A percentile compares a stretch with the other conserved stretches of the same genome.
phyloP scores from a whole-genome alignment of 1,140 invertebrate species.

The Probaryconus sp. region DNA sequence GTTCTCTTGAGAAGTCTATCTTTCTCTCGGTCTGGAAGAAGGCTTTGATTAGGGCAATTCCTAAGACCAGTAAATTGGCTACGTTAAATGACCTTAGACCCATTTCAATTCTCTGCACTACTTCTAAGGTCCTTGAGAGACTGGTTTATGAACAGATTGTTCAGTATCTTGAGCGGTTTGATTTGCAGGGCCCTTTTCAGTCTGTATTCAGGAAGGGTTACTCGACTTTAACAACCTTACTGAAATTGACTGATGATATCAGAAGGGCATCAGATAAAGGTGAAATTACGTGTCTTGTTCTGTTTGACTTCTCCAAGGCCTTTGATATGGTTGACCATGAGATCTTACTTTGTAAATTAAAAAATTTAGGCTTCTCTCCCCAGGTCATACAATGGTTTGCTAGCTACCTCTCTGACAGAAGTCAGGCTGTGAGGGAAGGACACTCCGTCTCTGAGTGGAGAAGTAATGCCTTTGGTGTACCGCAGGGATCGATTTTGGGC shows the following conservation, averaged over 20 bases:
- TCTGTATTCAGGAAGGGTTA: background rate
- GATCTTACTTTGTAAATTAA: background rate
- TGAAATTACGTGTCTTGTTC: background rate
- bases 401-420: background rate
- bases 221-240: background rate
- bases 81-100: background rate
- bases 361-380: background rate
- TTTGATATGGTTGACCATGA: slow-evolving; percentile 6
- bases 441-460: background rate
- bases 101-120: background rate
- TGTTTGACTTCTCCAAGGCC: slow-evolving; percentile 17
- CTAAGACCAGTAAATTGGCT: background rate
- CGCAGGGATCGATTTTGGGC: slow-evolving; percentile 1
- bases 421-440: background rate
- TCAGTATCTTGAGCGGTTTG: background rate
- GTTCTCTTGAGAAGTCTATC: background rate
- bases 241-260: background rate
- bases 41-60: background rate
- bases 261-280: background rate
- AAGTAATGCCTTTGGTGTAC: background rate
- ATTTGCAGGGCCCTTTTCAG: background rate
- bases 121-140: background rate
- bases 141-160: background rate
- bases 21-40: background rate
- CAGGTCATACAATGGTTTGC: background rate